Evolutionary conservation across 2,113 vertebrate genomes (phyloP).

Genomic region (Corythornis cristatus): DNA sequence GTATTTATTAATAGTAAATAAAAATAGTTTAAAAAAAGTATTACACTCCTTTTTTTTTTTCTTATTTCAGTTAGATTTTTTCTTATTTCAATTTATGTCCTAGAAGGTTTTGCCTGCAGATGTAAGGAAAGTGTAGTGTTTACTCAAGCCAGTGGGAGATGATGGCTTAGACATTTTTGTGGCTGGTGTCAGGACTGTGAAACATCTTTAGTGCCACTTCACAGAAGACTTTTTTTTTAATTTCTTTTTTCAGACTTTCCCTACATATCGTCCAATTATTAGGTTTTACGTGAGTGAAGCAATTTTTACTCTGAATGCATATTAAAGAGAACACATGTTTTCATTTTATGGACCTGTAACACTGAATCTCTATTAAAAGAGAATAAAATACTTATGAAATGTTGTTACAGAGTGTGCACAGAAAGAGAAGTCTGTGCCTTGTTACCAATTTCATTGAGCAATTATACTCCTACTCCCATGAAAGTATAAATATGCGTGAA

Average conservation of each 20-base stretch:
- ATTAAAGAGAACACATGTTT: conserved; percentile 61
- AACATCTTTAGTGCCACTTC: conserved; percentile 49
- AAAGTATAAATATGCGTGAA: not conserved
- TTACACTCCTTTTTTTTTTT: not conserved
- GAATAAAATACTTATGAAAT: conserved; percentile 55
- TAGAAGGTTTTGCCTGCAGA: not conserved
- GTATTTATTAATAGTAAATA: not conserved
- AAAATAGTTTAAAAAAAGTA: too few relatives aligned
- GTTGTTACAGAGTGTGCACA: not conserved
- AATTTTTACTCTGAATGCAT: conserved; percentile 42
- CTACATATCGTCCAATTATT: conserved; percentile 26
- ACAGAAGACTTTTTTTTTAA: not conserved
- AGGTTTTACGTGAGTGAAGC: conserved; percentile 38
- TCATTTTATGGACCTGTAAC: conserved; percentile 56
- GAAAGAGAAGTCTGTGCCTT: conserved; percentile 2
- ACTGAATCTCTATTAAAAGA: conserved; percentile 35
- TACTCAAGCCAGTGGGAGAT: not conserved
- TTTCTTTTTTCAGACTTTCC: conserved; percentile 55
- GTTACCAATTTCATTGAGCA: not conserved
- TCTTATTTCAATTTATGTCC: not conserved
- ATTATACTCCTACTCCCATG: not conserved
- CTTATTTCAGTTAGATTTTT: not conserved
- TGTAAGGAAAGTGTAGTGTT: not conserved
- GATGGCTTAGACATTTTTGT: conserved; percentile 19
- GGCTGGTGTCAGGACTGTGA: not conserved